Conservation (phyloP, 1,140 invertebrate species). For the Penaeus japonicus region DNA sequence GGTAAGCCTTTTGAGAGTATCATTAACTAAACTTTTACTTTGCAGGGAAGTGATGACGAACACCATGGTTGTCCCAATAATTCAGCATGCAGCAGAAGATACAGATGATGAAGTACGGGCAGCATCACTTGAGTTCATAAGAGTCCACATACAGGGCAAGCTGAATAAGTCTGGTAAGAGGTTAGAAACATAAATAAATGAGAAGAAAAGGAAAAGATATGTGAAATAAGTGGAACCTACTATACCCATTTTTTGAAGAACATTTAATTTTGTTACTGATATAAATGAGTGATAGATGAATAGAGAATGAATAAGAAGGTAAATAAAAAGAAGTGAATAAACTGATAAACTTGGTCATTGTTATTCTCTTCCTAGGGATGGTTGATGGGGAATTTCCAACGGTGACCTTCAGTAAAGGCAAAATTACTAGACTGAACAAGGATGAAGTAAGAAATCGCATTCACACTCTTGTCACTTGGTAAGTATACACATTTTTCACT, state of each 20-base stretch:
- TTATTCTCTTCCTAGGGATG: constrained; percentile 15
- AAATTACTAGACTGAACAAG: constrained; percentile 39
- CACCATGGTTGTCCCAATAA: constrained; percentile 18
- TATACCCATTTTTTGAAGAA: too few relatives aligned
- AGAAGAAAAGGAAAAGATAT: too few relatives aligned
- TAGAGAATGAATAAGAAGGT: too few relatives aligned
- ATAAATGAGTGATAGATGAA: too few relatives aligned
- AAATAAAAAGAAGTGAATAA: too few relatives aligned
- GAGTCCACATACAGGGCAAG: constrained; percentile 9
- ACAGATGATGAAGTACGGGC: constrained; percentile 38
- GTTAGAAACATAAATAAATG: too few relatives aligned
- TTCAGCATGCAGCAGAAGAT: constrained; percentile 38
- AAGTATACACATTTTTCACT: neutral
- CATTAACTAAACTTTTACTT: too few relatives aligned
- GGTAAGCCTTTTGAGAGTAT: too few relatives aligned
- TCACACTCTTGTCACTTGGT: constrained; percentile 26
- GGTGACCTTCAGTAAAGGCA: constrained; percentile 36
- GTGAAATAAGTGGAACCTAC: too few relatives aligned
- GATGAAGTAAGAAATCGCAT: constrained; percentile 32
- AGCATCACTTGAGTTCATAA: constrained; percentile 31
- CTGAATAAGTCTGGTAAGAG: constrained; percentile 29
- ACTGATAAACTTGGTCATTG: too few relatives aligned
- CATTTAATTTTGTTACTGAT: too few relatives aligned
- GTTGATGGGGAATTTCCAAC: constrained; percentile 48
- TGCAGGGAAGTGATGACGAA: constrained; percentile 21